Percentiles rank a stretch among this genome's conserved stretches.
Conservation (phyloP, 2,113 vertebrate genomes). For the Patagioenas fasciata region DNA sequence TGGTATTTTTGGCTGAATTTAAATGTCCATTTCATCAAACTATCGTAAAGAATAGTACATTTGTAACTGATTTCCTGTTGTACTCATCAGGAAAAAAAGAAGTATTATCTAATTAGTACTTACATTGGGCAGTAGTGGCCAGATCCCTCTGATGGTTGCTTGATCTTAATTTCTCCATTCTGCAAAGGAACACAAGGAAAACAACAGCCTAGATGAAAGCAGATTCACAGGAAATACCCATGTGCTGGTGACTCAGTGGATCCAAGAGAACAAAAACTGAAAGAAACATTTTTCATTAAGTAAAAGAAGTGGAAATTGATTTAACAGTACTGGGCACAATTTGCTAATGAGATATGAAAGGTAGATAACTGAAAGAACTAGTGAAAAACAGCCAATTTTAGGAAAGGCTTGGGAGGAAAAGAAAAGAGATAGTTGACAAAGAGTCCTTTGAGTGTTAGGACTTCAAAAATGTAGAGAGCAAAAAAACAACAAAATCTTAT, state of each 20-base stretch:
- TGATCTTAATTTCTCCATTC: background rate
- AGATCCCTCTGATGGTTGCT: background rate
- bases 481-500: background rate
- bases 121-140: background rate
- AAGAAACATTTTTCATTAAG: background rate
- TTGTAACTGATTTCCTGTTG: background rate
- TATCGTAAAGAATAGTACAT: background rate
- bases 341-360: constrained; percentile 35
- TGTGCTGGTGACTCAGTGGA: constrained; percentile 43
- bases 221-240: constrained; percentile 6
- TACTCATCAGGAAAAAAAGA: background rate
- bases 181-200: background rate
- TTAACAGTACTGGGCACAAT: background rate
- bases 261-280: background rate
- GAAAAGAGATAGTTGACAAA: constrained; percentile 40
- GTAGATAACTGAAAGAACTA: constrained; percentile 27
- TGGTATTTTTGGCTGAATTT: background rate
- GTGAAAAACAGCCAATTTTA: constrained; percentile 30
- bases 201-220: background rate
- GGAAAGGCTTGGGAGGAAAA: constrained; percentile 38
- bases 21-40: background rate
- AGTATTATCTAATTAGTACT: background rate
- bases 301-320: constrained; percentile 18
- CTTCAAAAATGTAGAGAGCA: background rate
- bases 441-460: constrained; percentile 8